Evolutionary conservation across 2,888 invertebrate genomes (phyloP), one percentile per base, ranked within the genome.

Genomic region (Elysia crispata): DNA sequence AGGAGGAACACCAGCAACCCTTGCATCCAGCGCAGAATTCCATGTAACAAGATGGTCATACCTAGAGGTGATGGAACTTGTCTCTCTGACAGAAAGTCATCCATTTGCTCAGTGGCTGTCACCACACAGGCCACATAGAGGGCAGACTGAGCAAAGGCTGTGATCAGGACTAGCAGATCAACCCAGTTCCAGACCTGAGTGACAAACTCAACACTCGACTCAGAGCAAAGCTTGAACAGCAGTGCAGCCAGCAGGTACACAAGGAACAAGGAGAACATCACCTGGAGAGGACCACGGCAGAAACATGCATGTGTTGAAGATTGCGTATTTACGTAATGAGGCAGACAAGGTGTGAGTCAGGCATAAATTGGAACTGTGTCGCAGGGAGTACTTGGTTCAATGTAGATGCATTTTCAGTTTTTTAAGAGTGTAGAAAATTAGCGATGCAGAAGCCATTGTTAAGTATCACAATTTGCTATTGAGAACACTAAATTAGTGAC

Each of bases 1-100:
- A 92, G 89, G n/a, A 92, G 87, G 86, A 93, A 93, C 69, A 93
- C 89, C n/a, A 93, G 88, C 83, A 91, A 90, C 23, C 92, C 92
- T 82, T 92, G 88, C 74, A 92, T 82, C 82, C 91, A 91, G 66
- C 91, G 90, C 86, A 91, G 92, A 1, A 89, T 85, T 23, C 90
- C 89, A 83, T 93, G 92, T 31, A 91, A 85, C 73, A 87, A 84
- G 1, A 89, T 87, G 0, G 88, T 90, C n/a, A 79, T 80, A 76
- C 85, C 86, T 80, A 90, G 89, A 81, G 87, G 88, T 15, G 87
- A 87, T 83, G 88, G 89, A 8, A 28, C 75, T 15, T 81, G 62
- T 64, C 73, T 82, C 77, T 87, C 90, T 77, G 85, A 86, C 23
- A 89, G 86, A 86, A 91, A 92, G 3, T 86, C 85, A 6, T 89